phyloP scores from a whole-genome alignment of 2,888 invertebrate genomes.

The Eulithis testata region DNA sequence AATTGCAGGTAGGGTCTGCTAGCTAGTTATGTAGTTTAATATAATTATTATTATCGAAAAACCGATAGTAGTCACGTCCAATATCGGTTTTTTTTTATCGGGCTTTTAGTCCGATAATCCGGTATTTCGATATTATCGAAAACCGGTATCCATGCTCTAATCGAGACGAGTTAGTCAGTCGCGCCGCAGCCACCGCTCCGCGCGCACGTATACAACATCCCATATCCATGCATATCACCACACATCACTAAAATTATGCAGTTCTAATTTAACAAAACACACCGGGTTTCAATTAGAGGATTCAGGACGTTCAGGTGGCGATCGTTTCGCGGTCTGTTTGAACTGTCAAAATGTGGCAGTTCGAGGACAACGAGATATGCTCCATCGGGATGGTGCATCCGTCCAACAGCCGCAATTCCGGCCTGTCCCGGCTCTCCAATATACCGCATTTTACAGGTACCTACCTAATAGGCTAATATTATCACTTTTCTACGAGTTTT shows the following conservation, averaged over 20 bases:
- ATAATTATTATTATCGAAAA: no score
- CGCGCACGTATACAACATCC: constrained; percentile 55
- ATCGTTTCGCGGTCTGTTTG: constrained; percentile 12
- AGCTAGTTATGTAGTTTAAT: no score
- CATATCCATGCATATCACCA: constrained; percentile 57
- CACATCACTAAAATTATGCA: constrained; percentile 66
- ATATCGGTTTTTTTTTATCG: no score
- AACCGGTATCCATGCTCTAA: no score
- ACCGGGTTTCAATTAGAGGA: constrained; percentile 23
- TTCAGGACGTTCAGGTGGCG: constrained; percentile 16
- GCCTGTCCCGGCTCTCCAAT: constrained; percentile 82
- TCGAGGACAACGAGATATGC: constrained; percentile 90
- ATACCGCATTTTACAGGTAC: constrained; percentile 77
- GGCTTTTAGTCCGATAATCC: no score
- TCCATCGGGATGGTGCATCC: constrained; percentile 93
- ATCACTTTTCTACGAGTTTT: not conserved
- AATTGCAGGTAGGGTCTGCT: no score
- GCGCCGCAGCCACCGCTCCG: constrained; percentile 71
- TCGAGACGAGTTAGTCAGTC: constrained; percentile 57
- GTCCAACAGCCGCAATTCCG: constrained; percentile 88
- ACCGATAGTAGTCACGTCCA: no score
- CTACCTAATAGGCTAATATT: constrained; percentile 38
- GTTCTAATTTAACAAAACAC: constrained; percentile 56
- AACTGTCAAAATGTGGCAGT: constrained; percentile 85
- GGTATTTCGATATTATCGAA: no score